phyloP scores from a whole-genome alignment of 2,113 vertebrate genomes.

The Callipepla californica region DNA sequence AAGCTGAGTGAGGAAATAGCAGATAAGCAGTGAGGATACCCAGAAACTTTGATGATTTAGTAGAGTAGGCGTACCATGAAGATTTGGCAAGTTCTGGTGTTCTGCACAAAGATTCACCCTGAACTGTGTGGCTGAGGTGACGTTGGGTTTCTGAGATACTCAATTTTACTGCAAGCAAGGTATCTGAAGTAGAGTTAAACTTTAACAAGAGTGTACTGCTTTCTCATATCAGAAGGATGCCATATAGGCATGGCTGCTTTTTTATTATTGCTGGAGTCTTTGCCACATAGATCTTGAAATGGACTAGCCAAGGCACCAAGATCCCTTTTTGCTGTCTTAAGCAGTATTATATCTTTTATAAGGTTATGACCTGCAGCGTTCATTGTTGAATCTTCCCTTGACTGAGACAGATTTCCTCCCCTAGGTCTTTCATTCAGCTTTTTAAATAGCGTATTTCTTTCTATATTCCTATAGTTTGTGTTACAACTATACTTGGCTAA shows the following conservation, averaged over 20 bases:
- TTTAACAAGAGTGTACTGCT: not conserved
- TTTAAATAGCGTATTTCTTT: not conserved
- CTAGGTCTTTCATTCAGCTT: not conserved
- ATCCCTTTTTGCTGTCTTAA: not conserved
- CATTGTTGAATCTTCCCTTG: not conserved
- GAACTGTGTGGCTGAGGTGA: not conserved
- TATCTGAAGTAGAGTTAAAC: not conserved
- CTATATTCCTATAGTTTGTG: not conserved
- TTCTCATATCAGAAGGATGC: not conserved
- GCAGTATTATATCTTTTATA: not conserved
- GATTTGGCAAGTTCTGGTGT: not conserved
- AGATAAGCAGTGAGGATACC: not conserved
- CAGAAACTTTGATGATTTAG: not conserved
- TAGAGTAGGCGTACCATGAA: not conserved
- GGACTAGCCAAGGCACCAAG: not conserved
- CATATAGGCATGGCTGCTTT: fast-evolving
- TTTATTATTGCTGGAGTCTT: not conserved
- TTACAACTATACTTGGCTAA: not conserved
- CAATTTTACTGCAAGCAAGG: not conserved
- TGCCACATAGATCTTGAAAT: not conserved
- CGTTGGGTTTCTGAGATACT: not conserved
- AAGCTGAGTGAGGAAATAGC: not conserved
- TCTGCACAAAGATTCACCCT: not conserved
- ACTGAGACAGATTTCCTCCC: not conserved
- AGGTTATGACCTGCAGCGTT: not conserved